These are phyloP conservation scores for Poecilobothrus nobilitatus DNA, from an alignment of 2,888 invertebrate genomes.

Conservation along the genomic window DNA sequence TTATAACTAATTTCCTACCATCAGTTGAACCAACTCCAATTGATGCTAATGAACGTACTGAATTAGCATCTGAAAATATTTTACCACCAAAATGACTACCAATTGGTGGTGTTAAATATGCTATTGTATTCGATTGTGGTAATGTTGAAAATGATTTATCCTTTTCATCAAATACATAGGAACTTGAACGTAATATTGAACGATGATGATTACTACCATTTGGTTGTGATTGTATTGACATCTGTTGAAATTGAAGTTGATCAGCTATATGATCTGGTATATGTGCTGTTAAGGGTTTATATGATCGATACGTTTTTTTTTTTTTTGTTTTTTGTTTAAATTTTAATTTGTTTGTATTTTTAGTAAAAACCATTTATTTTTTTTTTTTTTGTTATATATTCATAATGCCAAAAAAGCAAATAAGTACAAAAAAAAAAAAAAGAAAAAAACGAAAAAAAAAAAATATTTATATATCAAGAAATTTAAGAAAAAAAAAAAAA, in stretches of 20 bases:
- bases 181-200: constrained; percentile 36
- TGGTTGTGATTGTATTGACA: constrained; percentile 27
- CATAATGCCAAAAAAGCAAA: not conserved
- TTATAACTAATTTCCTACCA: constrained; percentile 74
- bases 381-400: not conserved
- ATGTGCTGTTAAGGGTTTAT: constrained; percentile 19
- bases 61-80: constrained; percentile 57
- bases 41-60: constrained; percentile 70
- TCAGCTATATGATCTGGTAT: constrained; percentile 15
- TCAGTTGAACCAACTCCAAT: constrained; percentile 85
- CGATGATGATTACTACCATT: constrained; percentile 36
- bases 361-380: not conserved
- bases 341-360: not conserved
- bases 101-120: constrained; percentile 29
- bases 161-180: constrained; percentile 50
- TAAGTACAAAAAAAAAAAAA: not conserved
- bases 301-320: not conserved
- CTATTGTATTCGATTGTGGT: constrained; percentile 44
- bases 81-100: constrained; percentile 21
- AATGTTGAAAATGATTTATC: not conserved
- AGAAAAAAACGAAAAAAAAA: too few species aligned
- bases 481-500: too few species aligned
- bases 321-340: not conserved
- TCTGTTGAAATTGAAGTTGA: constrained; percentile 24
- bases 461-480: too few species aligned